Evolutionary conservation across 2,888 invertebrate genomes (phyloP).

Genomic region (Nomada flava): DNA sequence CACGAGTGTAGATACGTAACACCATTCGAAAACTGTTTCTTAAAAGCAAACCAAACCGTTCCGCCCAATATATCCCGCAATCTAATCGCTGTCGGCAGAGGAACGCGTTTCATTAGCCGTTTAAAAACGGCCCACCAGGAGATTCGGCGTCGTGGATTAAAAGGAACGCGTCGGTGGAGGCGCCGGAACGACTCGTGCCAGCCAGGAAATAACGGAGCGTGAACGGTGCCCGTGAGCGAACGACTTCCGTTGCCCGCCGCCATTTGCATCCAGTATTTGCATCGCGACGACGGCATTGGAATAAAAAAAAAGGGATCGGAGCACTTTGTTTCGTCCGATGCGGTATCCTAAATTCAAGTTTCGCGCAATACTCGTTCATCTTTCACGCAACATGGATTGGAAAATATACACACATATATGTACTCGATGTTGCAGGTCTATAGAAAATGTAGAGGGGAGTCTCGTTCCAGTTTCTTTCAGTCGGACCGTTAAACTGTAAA

Average conservation of each 20-base stretch:
- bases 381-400: neutral
- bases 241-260: constrained; percentile 75
- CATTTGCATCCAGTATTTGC: constrained; percentile 60
- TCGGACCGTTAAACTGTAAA: too few species aligned
- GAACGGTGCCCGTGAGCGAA: constrained; percentile 69
- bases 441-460: too few species aligned
- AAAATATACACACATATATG: too few species aligned
- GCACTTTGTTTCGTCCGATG: constrained; percentile 19
- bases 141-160: constrained; percentile 47
- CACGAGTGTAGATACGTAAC: neutral
- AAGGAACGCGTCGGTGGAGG: constrained; percentile 61
- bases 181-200: constrained; percentile 67
- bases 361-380: neutral
- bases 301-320: constrained; percentile 45
- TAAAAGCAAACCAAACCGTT: neutral
- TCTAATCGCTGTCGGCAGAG: neutral
- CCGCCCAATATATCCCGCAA: neutral
- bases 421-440: too few species aligned
- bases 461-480: too few species aligned
- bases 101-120: neutral
- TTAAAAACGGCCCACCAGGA: constrained; percentile 21
- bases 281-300: constrained; percentile 54
- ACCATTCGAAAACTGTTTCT: neutral
- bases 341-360: neutral
- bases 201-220: constrained; percentile 80